A percentile compares a stretch with the other conserved stretches of the same genome.
phyloP scores from a whole-genome alignment of 2,797 vertebrate species.

The Perodicticus potto region DNA sequence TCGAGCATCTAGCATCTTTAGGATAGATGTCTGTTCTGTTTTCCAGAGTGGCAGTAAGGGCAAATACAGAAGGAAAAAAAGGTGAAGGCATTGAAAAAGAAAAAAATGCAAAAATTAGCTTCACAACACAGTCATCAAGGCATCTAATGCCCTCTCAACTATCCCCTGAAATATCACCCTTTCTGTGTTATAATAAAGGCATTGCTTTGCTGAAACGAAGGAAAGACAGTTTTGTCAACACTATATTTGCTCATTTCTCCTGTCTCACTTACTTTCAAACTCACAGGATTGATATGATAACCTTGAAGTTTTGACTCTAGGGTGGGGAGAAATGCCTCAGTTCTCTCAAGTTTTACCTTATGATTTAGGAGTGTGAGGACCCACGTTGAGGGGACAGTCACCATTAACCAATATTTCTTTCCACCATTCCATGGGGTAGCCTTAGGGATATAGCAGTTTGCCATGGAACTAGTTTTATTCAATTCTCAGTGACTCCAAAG shows the following conservation, averaged over 20 bases:
- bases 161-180: no score
- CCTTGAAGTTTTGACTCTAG: background rate
- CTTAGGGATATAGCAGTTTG: constrained; percentile 9
- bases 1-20: background rate
- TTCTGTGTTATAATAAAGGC: background rate
- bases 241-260: background rate
- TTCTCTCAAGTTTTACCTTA: background rate
- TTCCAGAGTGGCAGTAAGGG: background rate
- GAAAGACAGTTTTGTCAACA: background rate
- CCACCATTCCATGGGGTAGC: no score
- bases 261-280: background rate
- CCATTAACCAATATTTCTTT: background rate
- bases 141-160: background rate
- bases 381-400: background rate
- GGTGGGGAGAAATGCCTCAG: background rate
- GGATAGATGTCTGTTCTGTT: background rate
- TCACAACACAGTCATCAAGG: background rate
- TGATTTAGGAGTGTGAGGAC: background rate
- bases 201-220: background rate
- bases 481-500: constrained; percentile 59
- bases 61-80: background rate
- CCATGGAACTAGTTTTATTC: constrained; percentile 63
- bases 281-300: background rate
- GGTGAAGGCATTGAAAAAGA: background rate
- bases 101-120: background rate